Evolutionary conservation across 1,140 invertebrate genomes (phyloP), one percentile per base, ranked within the genome.

Genomic region (Pseudomyrmex flavicornis): DNA sequence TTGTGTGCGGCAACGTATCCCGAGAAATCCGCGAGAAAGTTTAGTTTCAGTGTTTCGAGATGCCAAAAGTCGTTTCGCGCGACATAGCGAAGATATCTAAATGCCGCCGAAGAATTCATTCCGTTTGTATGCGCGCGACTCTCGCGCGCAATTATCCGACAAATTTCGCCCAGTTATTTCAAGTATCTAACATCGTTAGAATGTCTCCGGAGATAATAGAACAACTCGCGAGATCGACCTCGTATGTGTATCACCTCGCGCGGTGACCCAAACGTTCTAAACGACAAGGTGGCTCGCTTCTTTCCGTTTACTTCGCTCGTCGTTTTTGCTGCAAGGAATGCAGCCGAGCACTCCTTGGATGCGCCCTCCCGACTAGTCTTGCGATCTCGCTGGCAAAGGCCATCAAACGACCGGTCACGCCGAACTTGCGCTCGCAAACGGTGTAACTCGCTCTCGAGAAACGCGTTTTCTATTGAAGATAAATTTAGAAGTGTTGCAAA

Each of bases 291-390:
- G 35, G 8, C 61, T 76, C 35, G 73, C 74, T 65, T 48, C 35
- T 35, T 63, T 69, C 63, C 73, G 59, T 69, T 26, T 61, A 46
- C 12, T 17, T 52, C 56, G 54, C 54, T 79, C 63, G 52, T 69
- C 20, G 15, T 3, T 44, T 44, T 10, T 82, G 35, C 35, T 35
- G 35, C 35, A 35, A 35, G 85, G 87, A 88, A 87, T 88, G 87
- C 82, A 61, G 50, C 70, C 44, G 46, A 87, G 83, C 85, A 87
- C 87, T 88, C 87, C 85, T 48, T 72, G 58, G 83, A 88, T 85
- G 83, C 69, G 68, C 72, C 82, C 87, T 63, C 44, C 48, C 59
- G 44, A 54, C 62, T 35, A 76, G 77, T 50, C 35, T 35, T 77
- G 66, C 79, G 77, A 75, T 74, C 84, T 63, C 63, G 50, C 52